Percentiles rank a stretch among this genome's conserved stretches.
phyloP scores from a whole-genome alignment of 2,888 invertebrate species.

The Cheilosia soror region DNA sequence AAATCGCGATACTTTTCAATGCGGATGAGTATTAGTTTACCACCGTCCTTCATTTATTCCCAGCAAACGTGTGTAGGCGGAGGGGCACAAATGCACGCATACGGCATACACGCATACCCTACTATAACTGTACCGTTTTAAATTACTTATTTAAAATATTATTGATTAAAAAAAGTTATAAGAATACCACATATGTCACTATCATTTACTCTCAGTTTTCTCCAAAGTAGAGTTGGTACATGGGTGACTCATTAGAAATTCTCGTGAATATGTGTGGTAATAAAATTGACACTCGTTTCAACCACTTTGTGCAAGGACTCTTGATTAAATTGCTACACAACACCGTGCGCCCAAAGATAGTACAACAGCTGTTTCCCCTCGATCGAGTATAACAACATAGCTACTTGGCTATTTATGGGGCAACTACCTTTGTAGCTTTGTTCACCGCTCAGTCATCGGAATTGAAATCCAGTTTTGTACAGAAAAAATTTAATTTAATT shows the following conservation, averaged over 20 bases:
- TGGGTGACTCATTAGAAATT: constrained; percentile 49
- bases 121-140: constrained; percentile 6
- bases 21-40: constrained; percentile 41
- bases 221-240: constrained; percentile 24
- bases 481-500: constrained; percentile 4
- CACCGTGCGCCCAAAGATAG: constrained; percentile 4
- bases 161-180: neutral
- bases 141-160: neutral
- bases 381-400: neutral
- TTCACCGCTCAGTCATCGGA: constrained; percentile 33
- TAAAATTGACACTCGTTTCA: constrained; percentile 17
- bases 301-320: constrained; percentile 45
- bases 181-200: constrained; percentile 43
- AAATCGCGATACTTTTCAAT: constrained; percentile 26
- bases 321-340: constrained; percentile 19
- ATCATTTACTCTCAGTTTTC: constrained; percentile 27
- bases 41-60: constrained; percentile 36
- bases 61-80: constrained; percentile 35
- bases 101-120: neutral
- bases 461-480: constrained; percentile 13
- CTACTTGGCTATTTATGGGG: constrained; percentile 18
- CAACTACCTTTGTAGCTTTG: constrained; percentile 37
- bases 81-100: neutral
- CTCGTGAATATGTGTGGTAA: constrained; percentile 6
- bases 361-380: constrained; percentile 49